Conservation (phyloP, 2,797 vertebrate species). For the Cossypha dichroa region DNA sequence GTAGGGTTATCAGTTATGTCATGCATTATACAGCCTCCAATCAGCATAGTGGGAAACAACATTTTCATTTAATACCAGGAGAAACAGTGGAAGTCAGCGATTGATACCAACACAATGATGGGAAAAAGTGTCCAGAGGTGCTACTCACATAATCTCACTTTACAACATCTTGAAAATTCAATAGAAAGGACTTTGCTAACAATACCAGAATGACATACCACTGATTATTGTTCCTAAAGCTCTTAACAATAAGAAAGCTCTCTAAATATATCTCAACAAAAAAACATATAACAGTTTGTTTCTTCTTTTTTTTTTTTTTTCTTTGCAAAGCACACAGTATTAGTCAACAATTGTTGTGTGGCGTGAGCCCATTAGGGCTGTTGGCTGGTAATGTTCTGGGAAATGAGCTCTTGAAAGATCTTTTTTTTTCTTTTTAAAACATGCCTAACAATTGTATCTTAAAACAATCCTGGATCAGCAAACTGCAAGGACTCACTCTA, state of each 20-base stretch:
- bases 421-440: slow-evolving; percentile 47
- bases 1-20: slow-evolving; percentile 81
- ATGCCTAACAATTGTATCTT: slow-evolving; percentile 55
- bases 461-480: slow-evolving; percentile 57
- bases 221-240: slow-evolving; percentile 81
- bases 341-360: slow-evolving; percentile 74
- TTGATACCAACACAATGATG: slow-evolving; percentile 89
- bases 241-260: slow-evolving; percentile 75
- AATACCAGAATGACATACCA: slow-evolving; percentile 80
- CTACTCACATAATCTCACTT: slow-evolving; percentile 83
- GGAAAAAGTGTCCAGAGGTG: slow-evolving; percentile 86
- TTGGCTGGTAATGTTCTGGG: slow-evolving; percentile 52
- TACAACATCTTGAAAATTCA: slow-evolving; percentile 85
- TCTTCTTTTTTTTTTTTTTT: slow-evolving; percentile 60
- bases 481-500: background rate
- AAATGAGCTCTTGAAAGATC: slow-evolving; percentile 62
- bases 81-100: slow-evolving; percentile 86
- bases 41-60: slow-evolving; percentile 82
- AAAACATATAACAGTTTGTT: slow-evolving; percentile 72
- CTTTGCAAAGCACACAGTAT: slow-evolving; percentile 68
- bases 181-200: slow-evolving; percentile 78
- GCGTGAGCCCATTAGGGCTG: slow-evolving; percentile 28
- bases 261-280: slow-evolving; percentile 79
- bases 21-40: slow-evolving; percentile 78
- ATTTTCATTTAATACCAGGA: slow-evolving; percentile 83